Evolutionary conservation across 2,888 invertebrate genomes (phyloP), one percentile per base, ranked within the genome.

Genomic region (Beris chalybata): DNA sequence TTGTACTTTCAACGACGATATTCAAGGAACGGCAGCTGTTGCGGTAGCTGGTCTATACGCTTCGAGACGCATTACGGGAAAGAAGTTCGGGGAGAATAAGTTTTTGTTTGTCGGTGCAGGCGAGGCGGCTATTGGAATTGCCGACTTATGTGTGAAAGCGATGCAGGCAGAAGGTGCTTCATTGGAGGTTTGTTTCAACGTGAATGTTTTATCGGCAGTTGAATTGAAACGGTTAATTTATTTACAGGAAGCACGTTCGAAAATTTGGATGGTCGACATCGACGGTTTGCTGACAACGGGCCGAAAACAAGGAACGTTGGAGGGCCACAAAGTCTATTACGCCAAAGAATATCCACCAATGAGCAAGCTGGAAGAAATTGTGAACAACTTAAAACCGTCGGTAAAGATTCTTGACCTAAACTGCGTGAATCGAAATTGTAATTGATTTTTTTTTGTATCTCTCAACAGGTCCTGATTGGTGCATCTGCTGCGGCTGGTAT

Each of bases 1-100:
- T 80, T 98, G 98, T 81, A 97, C 97, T 29, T 99, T 99, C 82
- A 99, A 99, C 81, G 99, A 99, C 76, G 99, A 99, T 77, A 99
- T 99, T 76, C 97, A 98, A 81, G 96, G 97, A 72, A 96, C 97
- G 0, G 98, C 98, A 3, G 89, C 94, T 32, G 98, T 98, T 0
- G 96, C 95, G 7, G 93, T 97, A 3, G 96, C 95, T 5, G 98
- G 98, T 0, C 82, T 99, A 22, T 84, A 79, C 59, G 80, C 81
- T 9, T 78, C 80, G 1, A 76, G 76, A 70, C 77, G 81, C 38
- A 72, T 81, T 1, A 80, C 80, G 0, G 78, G 84, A 85, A 89
- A 87, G 75, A 89, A 89, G 74, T 86, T 99, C 74, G 85, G 87
- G 53, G 93, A 98, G 68, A 91, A 96, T 77, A 92, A 87, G 65